A percentile compares a stretch with the other conserved stretches of the same genome.
Evolutionary conservation across 2,113 vertebrate genomes (phyloP).

Genomic region (Mesitornis unicolor): DNA sequence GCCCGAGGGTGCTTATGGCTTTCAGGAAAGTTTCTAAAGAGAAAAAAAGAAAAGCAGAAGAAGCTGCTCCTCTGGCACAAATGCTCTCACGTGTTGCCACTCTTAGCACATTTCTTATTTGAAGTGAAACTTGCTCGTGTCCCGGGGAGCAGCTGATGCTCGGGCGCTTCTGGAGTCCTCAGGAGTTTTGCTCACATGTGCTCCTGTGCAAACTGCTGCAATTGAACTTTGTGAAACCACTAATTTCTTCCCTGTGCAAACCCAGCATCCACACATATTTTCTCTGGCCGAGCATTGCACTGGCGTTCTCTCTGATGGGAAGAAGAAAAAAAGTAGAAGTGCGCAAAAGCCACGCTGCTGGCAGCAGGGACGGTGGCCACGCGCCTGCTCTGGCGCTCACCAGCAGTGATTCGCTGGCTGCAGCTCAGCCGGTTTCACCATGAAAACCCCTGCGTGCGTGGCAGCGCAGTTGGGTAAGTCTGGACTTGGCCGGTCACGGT

Average conservation of each 20-base stretch:
- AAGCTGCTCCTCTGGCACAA: background rate
- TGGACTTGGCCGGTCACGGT: background rate
- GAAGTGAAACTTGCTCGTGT: background rate
- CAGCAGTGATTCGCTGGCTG: background rate
- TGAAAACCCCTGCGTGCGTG: background rate
- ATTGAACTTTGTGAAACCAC: background rate
- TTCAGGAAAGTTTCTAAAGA: background rate
- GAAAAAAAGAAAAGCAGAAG: background rate
- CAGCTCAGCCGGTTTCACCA: background rate
- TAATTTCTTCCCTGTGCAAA: background rate
- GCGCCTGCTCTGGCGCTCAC: background rate
- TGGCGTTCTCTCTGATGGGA: rapidly evolving
- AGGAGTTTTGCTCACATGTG: background rate
- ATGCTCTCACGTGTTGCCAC: background rate
- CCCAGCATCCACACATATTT: rapidly evolving
- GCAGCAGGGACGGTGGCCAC: rapidly evolving
- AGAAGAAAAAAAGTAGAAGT: background rate
- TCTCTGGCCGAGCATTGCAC: background rate
- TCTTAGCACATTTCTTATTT: background rate
- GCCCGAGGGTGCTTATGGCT: rapidly evolving
- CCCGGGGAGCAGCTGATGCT: background rate
- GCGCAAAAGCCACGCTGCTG: background rate
- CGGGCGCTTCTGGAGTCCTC: background rate
- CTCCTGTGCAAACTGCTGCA: background rate
- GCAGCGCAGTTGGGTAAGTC: background rate